A percentile compares a stretch with the other conserved stretches of the same genome.
These are phyloP conservation scores for Crocodylus rhombifer DNA, from an alignment of 2,797 vertebrate genomes.

Conservation along the genomic window DNA sequence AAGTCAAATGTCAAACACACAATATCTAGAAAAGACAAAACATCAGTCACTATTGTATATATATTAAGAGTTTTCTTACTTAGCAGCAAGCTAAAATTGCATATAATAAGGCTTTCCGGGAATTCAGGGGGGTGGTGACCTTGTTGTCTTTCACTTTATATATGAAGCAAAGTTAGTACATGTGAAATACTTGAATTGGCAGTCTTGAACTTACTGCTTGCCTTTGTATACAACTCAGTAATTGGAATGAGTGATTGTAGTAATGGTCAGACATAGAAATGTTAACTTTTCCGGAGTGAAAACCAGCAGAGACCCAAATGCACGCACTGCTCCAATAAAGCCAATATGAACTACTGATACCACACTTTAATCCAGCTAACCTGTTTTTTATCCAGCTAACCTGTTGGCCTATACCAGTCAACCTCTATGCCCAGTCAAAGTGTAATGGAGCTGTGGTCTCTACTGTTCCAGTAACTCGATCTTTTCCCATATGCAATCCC, in stretches of 20 bases:
- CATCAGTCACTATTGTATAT: accelerated
- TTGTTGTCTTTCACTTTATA: neutral
- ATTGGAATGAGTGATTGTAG: neutral
- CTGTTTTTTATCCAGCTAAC: too few species aligned
- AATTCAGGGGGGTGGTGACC: neutral
- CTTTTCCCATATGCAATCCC: neutral
- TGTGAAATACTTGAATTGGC: neutral
- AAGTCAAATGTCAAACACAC: neutral
- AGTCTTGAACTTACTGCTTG: accelerated
- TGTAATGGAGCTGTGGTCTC: neutral
- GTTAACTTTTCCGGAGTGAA: neutral
- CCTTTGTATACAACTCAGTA: neutral
- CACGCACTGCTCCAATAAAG: neutral
- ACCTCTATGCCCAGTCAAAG: neutral
- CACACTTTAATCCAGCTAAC: neutral
- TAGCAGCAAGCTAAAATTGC: accelerated
- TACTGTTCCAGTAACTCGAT: neutral
- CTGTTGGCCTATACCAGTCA: accelerated
- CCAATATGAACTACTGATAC: neutral
- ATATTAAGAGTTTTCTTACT: neutral
- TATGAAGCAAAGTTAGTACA: neutral
- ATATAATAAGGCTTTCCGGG: accelerated
- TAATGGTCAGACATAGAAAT: neutral
- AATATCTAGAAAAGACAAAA: neutral
- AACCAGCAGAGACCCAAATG: accelerated